These are phyloP conservation scores for Phania funesta DNA, from an alignment of 2,888 invertebrate species.

Conservation along the genomic window DNA sequence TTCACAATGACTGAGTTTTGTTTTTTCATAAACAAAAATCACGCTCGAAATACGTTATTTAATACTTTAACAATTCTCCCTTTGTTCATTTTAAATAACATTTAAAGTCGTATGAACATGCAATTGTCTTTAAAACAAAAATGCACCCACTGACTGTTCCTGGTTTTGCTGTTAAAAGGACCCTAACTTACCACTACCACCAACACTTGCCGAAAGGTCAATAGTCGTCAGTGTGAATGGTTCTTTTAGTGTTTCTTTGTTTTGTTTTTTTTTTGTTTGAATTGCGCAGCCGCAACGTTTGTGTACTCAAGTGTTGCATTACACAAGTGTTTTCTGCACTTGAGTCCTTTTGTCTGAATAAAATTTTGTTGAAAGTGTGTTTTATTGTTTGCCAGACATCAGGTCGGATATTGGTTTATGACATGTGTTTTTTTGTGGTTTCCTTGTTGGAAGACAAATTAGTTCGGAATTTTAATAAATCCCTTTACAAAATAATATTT, in stretches of 20 bases:
- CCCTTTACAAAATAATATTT: not conserved
- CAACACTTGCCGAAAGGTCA: slow-evolving; percentile 45
- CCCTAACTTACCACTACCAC: slow-evolving; percentile 43
- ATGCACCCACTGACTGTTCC: slow-evolving; percentile 30
- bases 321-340: slow-evolving; percentile 68
- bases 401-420: slow-evolving; percentile 61
- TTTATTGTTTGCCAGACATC: slow-evolving; percentile 63
- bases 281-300: slow-evolving; percentile 69
- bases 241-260: slow-evolving; percentile 37
- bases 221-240: slow-evolving; percentile 38
- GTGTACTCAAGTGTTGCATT: slow-evolving; percentile 68
- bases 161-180: slow-evolving; percentile 29
- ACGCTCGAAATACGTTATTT: slow-evolving; percentile 57
- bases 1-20: not conserved
- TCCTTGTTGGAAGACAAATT: slow-evolving; percentile 22
- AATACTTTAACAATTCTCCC: slow-evolving; percentile 40
- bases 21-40: slow-evolving; percentile 22
- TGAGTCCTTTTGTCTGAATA: slow-evolving; percentile 49
- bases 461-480: slow-evolving; percentile 16
- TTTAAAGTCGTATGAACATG: slow-evolving; percentile 10
- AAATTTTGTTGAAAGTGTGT: slow-evolving; percentile 54
- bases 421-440: slow-evolving; percentile 65
- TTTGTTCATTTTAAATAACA: slow-evolving; percentile 7
- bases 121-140: slow-evolving; percentile 43
- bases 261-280: slow-evolving; percentile 46